Percentiles rank a stretch among this genome's conserved stretches.
Conservation (phyloP, 2,888 invertebrate genomes). For the Sphaerophoria rueppellii region DNA sequence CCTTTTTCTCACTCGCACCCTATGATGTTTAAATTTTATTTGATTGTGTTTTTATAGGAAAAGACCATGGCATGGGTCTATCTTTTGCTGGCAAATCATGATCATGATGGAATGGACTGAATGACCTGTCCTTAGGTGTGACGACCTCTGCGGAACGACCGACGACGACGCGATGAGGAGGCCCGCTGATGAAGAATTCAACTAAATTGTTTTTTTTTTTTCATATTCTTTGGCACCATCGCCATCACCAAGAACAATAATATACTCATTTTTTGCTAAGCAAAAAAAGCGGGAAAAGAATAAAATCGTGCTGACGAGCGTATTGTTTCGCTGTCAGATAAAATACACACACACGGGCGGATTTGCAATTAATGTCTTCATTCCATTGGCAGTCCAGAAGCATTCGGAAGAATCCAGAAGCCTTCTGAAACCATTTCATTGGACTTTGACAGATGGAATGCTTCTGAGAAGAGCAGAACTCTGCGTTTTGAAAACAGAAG, state of each 20-base stretch:
- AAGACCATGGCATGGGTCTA: slow-evolving; percentile 44
- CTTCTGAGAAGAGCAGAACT: too few relatives aligned
- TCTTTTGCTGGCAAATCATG: not conserved
- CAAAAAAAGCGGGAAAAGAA: slow-evolving; percentile 8
- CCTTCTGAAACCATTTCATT: too few relatives aligned
- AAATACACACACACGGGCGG: slow-evolving; percentile 8
- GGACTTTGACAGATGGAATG: too few relatives aligned
- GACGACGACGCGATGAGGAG: not conserved
- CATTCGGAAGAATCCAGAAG: too few relatives aligned
- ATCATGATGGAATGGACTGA: slow-evolving; percentile 32
- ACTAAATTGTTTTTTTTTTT: slow-evolving; percentile 24
- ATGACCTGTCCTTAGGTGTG: slow-evolving; percentile 68
- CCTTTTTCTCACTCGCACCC: not conserved
- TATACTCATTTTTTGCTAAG: slow-evolving; percentile 56
- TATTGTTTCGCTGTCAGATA: slow-evolving; percentile 42
- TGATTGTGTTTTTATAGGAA: slow-evolving; percentile 25
- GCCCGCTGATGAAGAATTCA: slow-evolving; percentile 34
- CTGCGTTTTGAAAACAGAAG: too few relatives aligned
- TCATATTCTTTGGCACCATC: slow-evolving; percentile 2
- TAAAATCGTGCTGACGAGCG: slow-evolving; percentile 55
- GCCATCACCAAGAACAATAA: slow-evolving; percentile 51
- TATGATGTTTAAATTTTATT: slow-evolving; percentile 21
- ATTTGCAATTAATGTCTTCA: not conserved
- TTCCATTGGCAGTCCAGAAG: too few relatives aligned
- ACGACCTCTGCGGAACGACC: slow-evolving; percentile 47